Conservation (phyloP, 1,140 invertebrate genomes). For the Bradynema listronoti region DNA sequence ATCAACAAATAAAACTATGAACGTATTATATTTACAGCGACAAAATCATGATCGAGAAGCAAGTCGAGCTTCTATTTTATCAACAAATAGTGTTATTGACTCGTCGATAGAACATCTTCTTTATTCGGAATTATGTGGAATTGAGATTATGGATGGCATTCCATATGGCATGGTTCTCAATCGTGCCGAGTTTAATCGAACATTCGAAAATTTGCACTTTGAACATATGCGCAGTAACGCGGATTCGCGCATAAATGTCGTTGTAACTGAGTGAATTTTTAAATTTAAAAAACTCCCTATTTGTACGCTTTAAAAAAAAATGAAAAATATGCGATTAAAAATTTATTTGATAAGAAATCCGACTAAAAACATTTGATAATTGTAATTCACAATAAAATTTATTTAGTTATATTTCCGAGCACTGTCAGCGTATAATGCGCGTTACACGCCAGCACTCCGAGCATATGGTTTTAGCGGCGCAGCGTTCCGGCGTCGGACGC, state of each 20-base stretch:
- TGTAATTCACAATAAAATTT: too few species aligned
- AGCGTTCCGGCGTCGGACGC: conserved; percentile 22
- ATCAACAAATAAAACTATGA: neutral
- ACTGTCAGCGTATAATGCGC: conserved; percentile 31
- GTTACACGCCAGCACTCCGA: conserved; percentile 28
- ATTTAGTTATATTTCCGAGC: conserved; percentile 24
- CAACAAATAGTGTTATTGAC: neutral
- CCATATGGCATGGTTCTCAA: conserved; percentile 13
- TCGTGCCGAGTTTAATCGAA: conserved; percentile 21
- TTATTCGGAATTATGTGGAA: conserved; percentile 27
- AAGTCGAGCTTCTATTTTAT: neutral
- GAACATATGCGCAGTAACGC: conserved; percentile 32
- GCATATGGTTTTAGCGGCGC: conserved; percentile 20
- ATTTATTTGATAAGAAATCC: too few species aligned
- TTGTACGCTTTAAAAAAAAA: too few species aligned
- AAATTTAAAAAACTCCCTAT: too few species aligned
- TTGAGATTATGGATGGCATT: conserved; percentile 31
- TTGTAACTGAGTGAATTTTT: too few species aligned
- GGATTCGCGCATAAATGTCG: conserved; percentile 28
- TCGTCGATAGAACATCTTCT: conserved; percentile 25
- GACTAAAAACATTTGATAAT: too few species aligned
- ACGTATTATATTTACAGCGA: neutral
- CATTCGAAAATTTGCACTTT: conserved; percentile 33
- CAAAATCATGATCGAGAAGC: neutral
- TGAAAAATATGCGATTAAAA: too few species aligned